Evolutionary conservation across 1,140 invertebrate species (phyloP).

Genomic region (Zaprionus camerounensis): DNA sequence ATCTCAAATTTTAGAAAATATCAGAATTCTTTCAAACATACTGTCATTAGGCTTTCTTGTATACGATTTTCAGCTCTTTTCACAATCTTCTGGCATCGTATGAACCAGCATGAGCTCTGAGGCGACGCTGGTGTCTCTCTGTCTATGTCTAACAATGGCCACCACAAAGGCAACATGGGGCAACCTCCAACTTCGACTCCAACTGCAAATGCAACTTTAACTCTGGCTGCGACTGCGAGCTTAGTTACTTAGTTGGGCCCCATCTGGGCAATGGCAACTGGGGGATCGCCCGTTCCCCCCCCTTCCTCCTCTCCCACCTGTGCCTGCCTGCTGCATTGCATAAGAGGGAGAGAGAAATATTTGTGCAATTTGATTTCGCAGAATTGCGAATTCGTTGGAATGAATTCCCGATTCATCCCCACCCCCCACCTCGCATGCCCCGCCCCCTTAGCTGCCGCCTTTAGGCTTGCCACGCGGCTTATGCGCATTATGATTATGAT

Average conservation of each 20-base stretch:
- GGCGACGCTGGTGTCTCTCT: conserved; percentile 55
- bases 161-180: conserved; percentile 52
- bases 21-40: too few species aligned
- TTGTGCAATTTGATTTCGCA: conserved; percentile 83
- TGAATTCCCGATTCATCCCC: conserved; percentile 60
- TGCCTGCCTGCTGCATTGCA: conserved; percentile 64
- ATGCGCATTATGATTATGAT: conserved; percentile 83
- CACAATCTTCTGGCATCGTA: conserved; percentile 14
- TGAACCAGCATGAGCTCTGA: conserved; percentile 46
- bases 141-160: conserved; percentile 79
- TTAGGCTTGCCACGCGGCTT: conserved; percentile 54
- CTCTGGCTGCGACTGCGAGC: conserved; percentile 16
- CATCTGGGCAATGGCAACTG: conserved; percentile 58
- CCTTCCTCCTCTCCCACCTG: background rate
- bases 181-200: conserved; percentile 34
- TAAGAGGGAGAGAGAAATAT: conserved; percentile 65
- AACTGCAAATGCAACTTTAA: conserved; percentile 19
- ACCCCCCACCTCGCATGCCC: background rate
- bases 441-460: conserved; percentile 18
- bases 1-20: background rate
- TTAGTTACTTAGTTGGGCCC: conserved; percentile 72
- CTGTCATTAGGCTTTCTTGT: too few species aligned
- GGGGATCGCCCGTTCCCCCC: conserved; percentile 37
- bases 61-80: background rate
- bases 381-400: conserved; percentile 83